phyloP scores from a whole-genome alignment of 1,140 invertebrate species.

The Penaeus japonicus region DNA sequence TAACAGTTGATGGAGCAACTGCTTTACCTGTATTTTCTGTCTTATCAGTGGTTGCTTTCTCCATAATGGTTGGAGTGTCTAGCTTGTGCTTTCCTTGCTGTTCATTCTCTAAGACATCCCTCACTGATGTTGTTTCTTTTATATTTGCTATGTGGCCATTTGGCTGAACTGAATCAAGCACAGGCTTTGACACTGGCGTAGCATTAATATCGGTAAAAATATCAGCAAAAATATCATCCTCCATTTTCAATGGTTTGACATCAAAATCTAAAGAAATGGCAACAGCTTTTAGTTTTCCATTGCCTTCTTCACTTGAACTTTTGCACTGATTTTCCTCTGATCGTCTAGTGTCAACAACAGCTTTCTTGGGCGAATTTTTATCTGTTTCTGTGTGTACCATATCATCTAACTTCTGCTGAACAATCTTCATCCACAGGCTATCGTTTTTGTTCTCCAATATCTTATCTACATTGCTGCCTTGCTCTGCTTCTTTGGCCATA shows the following conservation, averaged over 20 bases:
- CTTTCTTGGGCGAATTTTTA: conserved; percentile 47
- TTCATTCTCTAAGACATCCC: too few relatives aligned
- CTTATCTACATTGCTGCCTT: conserved; percentile 37
- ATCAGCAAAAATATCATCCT: conserved; percentile 76
- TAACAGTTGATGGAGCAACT: background rate
- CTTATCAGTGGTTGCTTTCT: background rate
- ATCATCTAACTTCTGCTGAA: conserved; percentile 54
- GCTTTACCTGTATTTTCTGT: background rate
- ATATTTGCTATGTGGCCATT: too few relatives aligned
- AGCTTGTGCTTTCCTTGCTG: too few relatives aligned
- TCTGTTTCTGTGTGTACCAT: conserved; percentile 46
- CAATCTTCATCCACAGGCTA: conserved; percentile 57
- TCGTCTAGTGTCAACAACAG: conserved; percentile 45
- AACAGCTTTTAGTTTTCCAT: conserved; percentile 24
- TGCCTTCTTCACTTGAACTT: conserved; percentile 13
- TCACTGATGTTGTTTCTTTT: too few relatives aligned
- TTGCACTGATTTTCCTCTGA: background rate
- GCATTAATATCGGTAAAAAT: conserved; percentile 65
- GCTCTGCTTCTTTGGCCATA: conserved; percentile 16
- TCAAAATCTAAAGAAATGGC: conserved; percentile 56
- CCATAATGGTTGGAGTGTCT: too few relatives aligned
- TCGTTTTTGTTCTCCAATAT: conserved; percentile 47
- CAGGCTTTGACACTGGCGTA: background rate
- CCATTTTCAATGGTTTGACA: conserved; percentile 60
- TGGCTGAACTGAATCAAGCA: too few relatives aligned